These are phyloP conservation scores for Ardeotis arabs DNA, from an alignment of 2,113 vertebrate species.

Conservation along the genomic window DNA sequence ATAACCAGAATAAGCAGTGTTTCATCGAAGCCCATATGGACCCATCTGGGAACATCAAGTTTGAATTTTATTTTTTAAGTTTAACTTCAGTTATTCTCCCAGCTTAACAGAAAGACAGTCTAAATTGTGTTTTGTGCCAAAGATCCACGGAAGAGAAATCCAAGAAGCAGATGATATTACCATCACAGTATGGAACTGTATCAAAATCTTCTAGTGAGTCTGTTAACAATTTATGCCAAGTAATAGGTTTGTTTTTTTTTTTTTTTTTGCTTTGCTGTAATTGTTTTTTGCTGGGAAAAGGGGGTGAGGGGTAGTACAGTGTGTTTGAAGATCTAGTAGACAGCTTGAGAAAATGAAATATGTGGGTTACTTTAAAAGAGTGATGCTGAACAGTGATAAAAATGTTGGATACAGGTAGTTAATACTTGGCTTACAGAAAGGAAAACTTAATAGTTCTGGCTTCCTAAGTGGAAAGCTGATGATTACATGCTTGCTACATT, in stretches of 20 bases:
- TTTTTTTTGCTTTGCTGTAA: not conserved
- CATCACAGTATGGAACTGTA: not conserved
- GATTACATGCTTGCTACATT: not conserved
- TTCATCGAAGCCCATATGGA: not conserved
- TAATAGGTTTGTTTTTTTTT: not conserved
- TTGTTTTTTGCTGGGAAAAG: not conserved
- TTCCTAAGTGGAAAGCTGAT: not conserved
- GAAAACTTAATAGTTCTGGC: not conserved
- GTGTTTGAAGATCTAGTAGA: not conserved
- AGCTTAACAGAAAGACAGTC: not conserved
- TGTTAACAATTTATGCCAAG: not conserved
- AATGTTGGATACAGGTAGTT: not conserved
- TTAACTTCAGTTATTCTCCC: not conserved
- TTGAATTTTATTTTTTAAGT: not conserved
- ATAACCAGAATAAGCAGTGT: not conserved
- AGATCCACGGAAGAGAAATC: not conserved
- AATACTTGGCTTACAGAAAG: not conserved
- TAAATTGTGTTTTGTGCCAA: not conserved
- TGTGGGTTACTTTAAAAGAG: not conserved
- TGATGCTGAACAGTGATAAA: not conserved
- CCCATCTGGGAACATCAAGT: not conserved
- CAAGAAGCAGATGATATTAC: not conserved
- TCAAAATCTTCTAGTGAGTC: not conserved
- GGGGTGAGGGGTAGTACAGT: accelerated
- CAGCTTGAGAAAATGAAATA: not conserved